phyloP scores from a whole-genome alignment of 2,113 vertebrate genomes.

The Stercorarius parasiticus region DNA sequence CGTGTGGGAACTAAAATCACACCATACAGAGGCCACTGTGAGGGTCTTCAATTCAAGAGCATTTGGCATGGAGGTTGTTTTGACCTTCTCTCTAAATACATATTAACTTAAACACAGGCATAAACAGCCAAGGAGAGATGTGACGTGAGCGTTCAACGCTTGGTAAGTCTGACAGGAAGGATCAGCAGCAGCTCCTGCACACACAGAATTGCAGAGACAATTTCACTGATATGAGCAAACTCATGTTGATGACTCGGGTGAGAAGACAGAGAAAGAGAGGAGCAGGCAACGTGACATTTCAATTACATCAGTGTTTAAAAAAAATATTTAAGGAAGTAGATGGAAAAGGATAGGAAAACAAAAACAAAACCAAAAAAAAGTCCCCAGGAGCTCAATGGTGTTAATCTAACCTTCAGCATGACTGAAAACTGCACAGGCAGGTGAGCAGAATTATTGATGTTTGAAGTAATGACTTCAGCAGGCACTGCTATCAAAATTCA shows the following conservation, averaged over 20 bases:
- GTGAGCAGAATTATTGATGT: conserved; percentile 66
- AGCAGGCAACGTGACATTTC: not conserved
- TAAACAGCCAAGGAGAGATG: not conserved
- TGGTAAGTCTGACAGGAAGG: conserved; percentile 5
- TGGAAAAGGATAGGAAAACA: not conserved
- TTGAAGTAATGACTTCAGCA: conserved; percentile 64
- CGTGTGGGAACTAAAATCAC: not conserved
- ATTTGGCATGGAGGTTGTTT: not conserved
- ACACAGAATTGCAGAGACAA: not conserved
- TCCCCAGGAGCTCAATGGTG: not conserved
- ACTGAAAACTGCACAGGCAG: conserved; percentile 47
- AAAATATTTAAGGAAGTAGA: not conserved
- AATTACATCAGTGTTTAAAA: conserved; percentile 4
- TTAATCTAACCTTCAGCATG: conserved; percentile 58
- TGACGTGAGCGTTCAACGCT: not conserved
- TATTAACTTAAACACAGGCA: not conserved
- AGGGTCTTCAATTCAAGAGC: not conserved
- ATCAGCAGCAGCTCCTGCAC: not conserved
- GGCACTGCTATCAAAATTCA: conserved; percentile 66
- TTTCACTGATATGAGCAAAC: conserved; percentile 15
- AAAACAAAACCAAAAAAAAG: conserved; percentile 31
- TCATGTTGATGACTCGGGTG: not conserved
- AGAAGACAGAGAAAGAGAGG: conserved; percentile 4
- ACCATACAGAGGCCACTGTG: not conserved
- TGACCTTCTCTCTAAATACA: not conserved